Evolutionary conservation across 2,888 invertebrate species (phyloP), one percentile per base, ranked within the genome.

Genomic region (Crepidodera aurea): DNA sequence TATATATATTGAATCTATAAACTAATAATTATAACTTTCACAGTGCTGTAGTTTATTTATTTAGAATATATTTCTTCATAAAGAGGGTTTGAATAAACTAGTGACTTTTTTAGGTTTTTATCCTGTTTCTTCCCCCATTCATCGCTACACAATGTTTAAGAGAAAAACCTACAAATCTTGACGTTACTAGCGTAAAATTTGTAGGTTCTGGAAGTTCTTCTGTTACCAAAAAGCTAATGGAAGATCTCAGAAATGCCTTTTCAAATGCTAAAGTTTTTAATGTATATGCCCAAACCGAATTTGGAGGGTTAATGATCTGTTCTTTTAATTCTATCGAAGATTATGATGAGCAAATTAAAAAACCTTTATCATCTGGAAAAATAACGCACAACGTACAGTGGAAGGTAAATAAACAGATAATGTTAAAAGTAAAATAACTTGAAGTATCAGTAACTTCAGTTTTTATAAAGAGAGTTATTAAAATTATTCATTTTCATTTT

Each of bases 361-460:
- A 64, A 29, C 66, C 61, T 1, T 5, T 10, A 8, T 65, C 65
- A 5, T 55, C 51, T 34, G 67, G 67, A 1, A 67, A 54, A 55
- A 50, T 67, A 2, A 19, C 2, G 12, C 10, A 1, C 2, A 19
- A 18, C 25, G 18, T 58, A 15, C 12, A 12, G 7, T 66, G 64
- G 61, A 75, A 2, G 85, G 86, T 32, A 79, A 25, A 71, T 25
- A 25, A n/a, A n/a, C n/a, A n/a, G n/a, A n/a, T n/a, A n/a, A n/a
- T n/a, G n/a, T n/a, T n/a, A n/a, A n/a, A n/a, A n/a, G n/a, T n/a
- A n/a, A n/a, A n/a, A n/a, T n/a, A n/a, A n/a, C n/a, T n/a, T n/a
- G n/a, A n/a, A n/a, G n/a, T n/a, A n/a, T n/a, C n/a, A n/a, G n/a
- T n/a, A n/a, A n/a, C n/a, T n/a, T n/a, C n/a, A n/a, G n/a, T n/a